A percentile compares a stretch with the other conserved stretches of the same genome.
These are phyloP conservation scores for Laticauda colubrina DNA, from an alignment of 2,113 vertebrate genomes.

Conservation along the genomic window DNA sequence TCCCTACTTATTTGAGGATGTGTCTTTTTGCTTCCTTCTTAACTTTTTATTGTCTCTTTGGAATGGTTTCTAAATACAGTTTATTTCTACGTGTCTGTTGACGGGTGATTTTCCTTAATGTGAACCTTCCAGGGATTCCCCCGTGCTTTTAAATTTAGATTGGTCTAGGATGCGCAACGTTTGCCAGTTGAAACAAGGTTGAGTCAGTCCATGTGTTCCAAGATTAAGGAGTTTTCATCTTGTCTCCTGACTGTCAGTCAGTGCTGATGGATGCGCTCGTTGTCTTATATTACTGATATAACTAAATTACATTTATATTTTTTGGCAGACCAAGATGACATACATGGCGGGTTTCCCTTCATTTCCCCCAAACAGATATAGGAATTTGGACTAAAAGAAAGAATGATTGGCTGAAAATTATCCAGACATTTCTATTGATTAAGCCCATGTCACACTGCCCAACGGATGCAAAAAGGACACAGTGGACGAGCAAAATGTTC, in stretches of 20 bases:
- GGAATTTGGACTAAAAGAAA: neutral
- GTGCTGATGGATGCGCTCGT: neutral
- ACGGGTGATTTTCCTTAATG: neutral
- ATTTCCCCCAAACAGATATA: neutral
- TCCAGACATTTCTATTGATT: neutral
- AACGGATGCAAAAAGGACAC: too few species aligned
- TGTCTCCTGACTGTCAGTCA: neutral
- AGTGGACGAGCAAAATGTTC: too few species aligned
- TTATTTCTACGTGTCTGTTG: neutral
- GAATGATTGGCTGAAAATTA: neutral
- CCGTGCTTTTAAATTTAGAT: neutral
- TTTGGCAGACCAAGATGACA: neutral
- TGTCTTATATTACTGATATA: neutral
- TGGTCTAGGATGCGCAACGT: neutral
- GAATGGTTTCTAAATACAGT: neutral
- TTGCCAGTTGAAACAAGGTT: neutral
- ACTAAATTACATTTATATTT: neutral
- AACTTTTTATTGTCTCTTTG: neutral
- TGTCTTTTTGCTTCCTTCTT: neutral
- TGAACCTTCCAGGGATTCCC: neutral
- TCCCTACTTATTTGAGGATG: neutral
- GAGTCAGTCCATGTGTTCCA: neutral
- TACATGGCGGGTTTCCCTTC: neutral
- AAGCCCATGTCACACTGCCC: too few species aligned
- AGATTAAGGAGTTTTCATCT: neutral